phyloP scores from a whole-genome alignment of 2,888 invertebrate genomes.

The Brenthis daphne region DNA sequence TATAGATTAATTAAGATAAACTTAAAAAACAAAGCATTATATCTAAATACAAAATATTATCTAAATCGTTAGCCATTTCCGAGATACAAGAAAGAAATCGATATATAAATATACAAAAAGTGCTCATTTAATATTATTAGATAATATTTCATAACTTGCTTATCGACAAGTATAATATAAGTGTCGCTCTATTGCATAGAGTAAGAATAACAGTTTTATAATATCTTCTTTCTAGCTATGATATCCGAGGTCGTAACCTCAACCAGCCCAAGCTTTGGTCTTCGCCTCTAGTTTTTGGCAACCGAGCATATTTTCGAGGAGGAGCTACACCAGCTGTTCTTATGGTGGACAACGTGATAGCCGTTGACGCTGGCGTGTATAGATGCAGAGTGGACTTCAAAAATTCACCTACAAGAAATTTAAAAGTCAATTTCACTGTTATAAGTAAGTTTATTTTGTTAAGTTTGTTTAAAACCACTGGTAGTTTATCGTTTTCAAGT shows the following conservation, averaged over 20 bases:
- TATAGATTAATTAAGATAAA: too few species aligned
- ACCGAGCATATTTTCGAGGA: slow-evolving; percentile 89
- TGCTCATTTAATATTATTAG: too few species aligned
- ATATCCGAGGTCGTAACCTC: slow-evolving; percentile 87
- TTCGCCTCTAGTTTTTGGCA: slow-evolving; percentile 87
- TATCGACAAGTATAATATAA: background rate
- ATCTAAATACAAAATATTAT: too few species aligned
- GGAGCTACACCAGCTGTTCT: slow-evolving; percentile 89
- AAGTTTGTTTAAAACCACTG: background rate
- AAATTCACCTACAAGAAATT: slow-evolving; percentile 93
- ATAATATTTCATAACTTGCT: too few species aligned
- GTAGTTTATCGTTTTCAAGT: background rate
- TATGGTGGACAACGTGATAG: slow-evolving; percentile 88
- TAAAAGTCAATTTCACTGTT: slow-evolving; percentile 94
- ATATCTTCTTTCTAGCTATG: slow-evolving; percentile 83
- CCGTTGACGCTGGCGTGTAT: slow-evolving; percentile 91
- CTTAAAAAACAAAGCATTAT: too few species aligned
- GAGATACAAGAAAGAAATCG: too few species aligned
- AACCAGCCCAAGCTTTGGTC: slow-evolving; percentile 93
- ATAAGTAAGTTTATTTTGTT: slow-evolving; percentile 88
- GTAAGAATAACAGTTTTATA: background rate
- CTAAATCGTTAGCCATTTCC: too few species aligned
- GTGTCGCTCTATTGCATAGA: background rate
- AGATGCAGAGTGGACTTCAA: slow-evolving; percentile 95
- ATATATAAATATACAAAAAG: too few species aligned